Evolutionary conservation across 2,797 vertebrate genomes (phyloP).

Genomic region (Phylloscopus collybita): DNA sequence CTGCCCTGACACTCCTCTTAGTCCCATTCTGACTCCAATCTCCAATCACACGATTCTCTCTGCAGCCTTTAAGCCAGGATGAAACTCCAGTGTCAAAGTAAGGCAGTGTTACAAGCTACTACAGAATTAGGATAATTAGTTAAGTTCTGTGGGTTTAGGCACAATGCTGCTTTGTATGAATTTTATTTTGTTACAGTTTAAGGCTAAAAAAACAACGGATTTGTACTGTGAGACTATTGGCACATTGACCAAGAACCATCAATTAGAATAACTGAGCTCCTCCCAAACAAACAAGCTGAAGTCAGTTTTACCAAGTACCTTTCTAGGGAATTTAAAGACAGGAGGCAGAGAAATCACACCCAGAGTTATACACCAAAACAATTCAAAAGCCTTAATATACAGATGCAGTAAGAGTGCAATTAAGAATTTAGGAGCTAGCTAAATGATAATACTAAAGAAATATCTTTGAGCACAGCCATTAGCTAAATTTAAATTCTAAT

Average conservation of each 20-base stretch:
- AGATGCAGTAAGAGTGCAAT: background rate
- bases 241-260: rapidly evolving
- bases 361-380: background rate
- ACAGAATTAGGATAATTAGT: background rate
- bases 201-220: background rate
- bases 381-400: background rate
- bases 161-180: background rate
- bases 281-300: background rate
- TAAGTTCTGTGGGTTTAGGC: background rate
- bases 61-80: background rate
- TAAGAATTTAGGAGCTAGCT: background rate
- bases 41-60: background rate
- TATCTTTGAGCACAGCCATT: background rate
- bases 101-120: background rate
- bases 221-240: background rate
- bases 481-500: background rate
- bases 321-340: background rate
- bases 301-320: background rate
- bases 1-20: background rate
- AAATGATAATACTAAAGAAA: background rate
- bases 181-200: background rate
- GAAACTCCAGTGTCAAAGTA: background rate
- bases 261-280: too few relatives aligned
- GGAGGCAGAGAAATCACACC: background rate
- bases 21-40: background rate